Evolutionary conservation across 37 sponge, comb jelly and placozoan genomes (phyloP).

Genomic region (Theonella swinhoei): DNA sequence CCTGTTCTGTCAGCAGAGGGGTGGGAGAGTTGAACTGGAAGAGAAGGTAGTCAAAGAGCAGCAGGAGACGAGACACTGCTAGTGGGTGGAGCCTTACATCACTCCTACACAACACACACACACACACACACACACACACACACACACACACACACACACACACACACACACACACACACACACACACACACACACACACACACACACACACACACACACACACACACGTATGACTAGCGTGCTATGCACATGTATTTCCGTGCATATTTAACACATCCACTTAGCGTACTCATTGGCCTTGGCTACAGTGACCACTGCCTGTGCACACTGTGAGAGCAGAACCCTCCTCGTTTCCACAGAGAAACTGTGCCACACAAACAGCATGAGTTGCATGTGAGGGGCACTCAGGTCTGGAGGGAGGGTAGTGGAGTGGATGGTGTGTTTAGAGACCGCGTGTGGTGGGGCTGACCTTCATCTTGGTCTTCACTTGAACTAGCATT

Average conservation of each 20-base stretch:
- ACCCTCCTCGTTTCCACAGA: constrained; percentile 23
- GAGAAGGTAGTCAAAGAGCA: constrained; percentile 75
- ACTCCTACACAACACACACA: constrained; percentile 12
- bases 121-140: not conserved
- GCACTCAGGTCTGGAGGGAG: constrained; percentile 56
- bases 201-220: not conserved
- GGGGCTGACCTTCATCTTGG: constrained; percentile 51
- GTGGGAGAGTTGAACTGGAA: constrained; percentile 55
- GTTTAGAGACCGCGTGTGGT: not conserved
- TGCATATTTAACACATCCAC: not conserved
- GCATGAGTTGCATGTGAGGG: constrained; percentile 60
- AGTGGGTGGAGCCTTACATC: constrained; percentile 47
- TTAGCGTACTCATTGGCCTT: constrained; percentile 34
- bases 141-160: not conserved
- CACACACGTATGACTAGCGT: too few relatives aligned
- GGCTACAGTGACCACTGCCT: constrained; percentile 54
- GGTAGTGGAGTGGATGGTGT: not conserved
- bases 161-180: not conserved
- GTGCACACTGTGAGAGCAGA: constrained; percentile 51
- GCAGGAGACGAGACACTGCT: constrained; percentile 59
- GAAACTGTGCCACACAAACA: constrained; percentile 77
- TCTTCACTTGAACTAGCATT: constrained; percentile 64
- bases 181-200: not conserved
- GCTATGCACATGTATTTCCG: not conserved
- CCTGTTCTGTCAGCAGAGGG: constrained; percentile 70